Evolutionary conservation across 2,797 vertebrate genomes (phyloP).

Genomic region (Galaxias olidus): DNA sequence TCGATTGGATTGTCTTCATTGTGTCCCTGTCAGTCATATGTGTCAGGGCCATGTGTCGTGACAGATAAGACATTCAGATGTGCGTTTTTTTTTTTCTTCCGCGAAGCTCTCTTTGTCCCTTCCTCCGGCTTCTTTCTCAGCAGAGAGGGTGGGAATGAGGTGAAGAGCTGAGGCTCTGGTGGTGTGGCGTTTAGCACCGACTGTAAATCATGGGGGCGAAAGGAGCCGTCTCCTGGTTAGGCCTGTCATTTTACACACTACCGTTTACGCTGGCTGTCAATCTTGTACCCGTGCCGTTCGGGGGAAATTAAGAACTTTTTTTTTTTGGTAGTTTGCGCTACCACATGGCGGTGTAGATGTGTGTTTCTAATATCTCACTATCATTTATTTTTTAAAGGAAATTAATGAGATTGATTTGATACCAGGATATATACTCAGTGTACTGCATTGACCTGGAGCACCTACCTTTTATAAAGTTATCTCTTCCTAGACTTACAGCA

Average conservation of each 20-base stretch:
- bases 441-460: too few relatives aligned
- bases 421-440: too few relatives aligned
- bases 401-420: background rate
- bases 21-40: conserved; percentile 8
- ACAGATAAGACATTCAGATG: background rate
- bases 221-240: conserved; percentile 1
- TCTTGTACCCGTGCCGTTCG: background rate
- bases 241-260: conserved; percentile 26
- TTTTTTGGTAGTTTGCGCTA: conserved; percentile 7
- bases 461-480: too few relatives aligned
- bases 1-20: conserved; percentile 22
- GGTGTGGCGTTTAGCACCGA: conserved; percentile 27
- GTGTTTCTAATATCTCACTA: background rate
- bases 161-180: background rate
- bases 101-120: too few relatives aligned
- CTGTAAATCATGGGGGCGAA: conserved; percentile 35
- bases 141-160: too few relatives aligned
- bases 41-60: conserved; percentile 12
- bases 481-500: too few relatives aligned
- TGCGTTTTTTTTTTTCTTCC: conserved; percentile 36
- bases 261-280: conserved; percentile 16
- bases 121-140: too few relatives aligned
- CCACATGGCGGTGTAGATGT: too few relatives aligned
- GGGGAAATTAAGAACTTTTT: conserved; percentile 15
- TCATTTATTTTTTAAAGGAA: background rate